phyloP scores from a whole-genome alignment of 2,797 vertebrate species.

The Discoglossus pictus region DNA sequence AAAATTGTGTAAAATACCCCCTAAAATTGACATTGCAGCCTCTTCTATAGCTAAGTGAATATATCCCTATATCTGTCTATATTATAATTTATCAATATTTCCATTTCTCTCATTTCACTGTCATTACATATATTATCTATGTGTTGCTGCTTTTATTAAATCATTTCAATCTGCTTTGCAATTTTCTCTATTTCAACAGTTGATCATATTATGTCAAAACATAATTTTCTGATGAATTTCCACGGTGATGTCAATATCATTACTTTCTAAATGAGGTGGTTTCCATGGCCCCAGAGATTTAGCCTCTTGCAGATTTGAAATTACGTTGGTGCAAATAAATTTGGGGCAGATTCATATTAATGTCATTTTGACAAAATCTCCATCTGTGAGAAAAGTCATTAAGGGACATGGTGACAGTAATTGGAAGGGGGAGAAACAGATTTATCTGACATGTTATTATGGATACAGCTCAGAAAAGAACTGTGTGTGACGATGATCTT shows the following conservation, averaged over 20 bases:
- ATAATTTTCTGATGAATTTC: background rate
- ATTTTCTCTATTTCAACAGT: background rate
- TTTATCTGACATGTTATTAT: constrained; percentile 9
- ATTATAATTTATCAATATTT: no score
- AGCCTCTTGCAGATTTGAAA: constrained; percentile 16
- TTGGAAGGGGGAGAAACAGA: constrained; percentile 7
- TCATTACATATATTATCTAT: no score
- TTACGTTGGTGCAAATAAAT: constrained; percentile 37
- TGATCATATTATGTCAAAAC: background rate
- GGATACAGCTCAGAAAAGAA: constrained; percentile 1
- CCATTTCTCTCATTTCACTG: no score
- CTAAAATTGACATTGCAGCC: no score
- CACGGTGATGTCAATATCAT: constrained; percentile 23
- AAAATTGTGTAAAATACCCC: no score
- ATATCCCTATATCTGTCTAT: no score
- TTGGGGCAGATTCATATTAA: constrained; percentile 44
- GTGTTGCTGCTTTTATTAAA: no score
- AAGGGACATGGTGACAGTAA: constrained; percentile 25
- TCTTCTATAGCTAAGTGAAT: no score
- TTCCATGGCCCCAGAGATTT: constrained; percentile 15
- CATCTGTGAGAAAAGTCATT: constrained; percentile 34
- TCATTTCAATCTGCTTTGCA: no score
- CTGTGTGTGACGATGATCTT: constrained; percentile 13
- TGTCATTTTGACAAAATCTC: constrained; percentile 34
- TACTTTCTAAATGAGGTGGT: constrained; percentile 13